A percentile compares a stretch with the other conserved stretches of the same genome.
Conservation (phyloP, 2,113 vertebrate species). For the Menidia beryllina region DNA sequence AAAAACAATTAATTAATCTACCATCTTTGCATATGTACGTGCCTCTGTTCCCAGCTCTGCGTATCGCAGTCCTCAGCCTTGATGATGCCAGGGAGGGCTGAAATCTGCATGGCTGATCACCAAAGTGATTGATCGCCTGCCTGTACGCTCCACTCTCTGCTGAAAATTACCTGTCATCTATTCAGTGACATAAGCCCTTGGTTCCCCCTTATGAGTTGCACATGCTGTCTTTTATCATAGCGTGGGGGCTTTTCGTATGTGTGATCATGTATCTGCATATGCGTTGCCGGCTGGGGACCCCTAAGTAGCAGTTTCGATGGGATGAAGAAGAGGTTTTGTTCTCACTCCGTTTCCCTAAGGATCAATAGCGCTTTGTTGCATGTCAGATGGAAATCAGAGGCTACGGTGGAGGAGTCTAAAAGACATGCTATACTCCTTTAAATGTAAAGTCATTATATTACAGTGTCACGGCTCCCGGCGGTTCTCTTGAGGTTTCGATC, state of each 20-base stretch:
- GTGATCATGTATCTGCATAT: conserved; percentile 40
- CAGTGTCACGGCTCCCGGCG: conserved; percentile 25
- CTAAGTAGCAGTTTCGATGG: conserved; percentile 21
- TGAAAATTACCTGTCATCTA: conserved; percentile 88
- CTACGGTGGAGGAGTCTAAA: conserved; percentile 43
- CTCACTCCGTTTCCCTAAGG: conserved; percentile 37
- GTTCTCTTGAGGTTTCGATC: conserved; percentile 47
- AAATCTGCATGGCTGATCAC: conserved; percentile 82
- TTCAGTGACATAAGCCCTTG: conserved; percentile 79
- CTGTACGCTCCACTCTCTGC: conserved; percentile 58
- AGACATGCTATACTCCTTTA: conserved; percentile 58
- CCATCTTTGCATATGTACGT: conserved; percentile 20
- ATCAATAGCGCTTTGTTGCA: conserved; percentile 70
- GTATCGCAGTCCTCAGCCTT: conserved; percentile 53
- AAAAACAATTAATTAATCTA: conserved; percentile 49
- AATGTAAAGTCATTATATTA: conserved; percentile 56
- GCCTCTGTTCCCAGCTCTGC: conserved; percentile 39
- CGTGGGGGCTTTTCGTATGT: conserved; percentile 16
- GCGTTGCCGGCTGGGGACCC: conserved; percentile 22
- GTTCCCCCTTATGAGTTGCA: conserved; percentile 77
- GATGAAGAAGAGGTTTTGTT: conserved; percentile 53
- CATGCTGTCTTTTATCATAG: conserved; percentile 39
- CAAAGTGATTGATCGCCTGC: conserved; percentile 83
- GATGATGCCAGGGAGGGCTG: conserved; percentile 56
- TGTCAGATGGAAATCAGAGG: conserved; percentile 67